These are phyloP conservation scores for Stomorhina lunata DNA, from an alignment of 2,888 invertebrate species.

Conservation along the genomic window DNA sequence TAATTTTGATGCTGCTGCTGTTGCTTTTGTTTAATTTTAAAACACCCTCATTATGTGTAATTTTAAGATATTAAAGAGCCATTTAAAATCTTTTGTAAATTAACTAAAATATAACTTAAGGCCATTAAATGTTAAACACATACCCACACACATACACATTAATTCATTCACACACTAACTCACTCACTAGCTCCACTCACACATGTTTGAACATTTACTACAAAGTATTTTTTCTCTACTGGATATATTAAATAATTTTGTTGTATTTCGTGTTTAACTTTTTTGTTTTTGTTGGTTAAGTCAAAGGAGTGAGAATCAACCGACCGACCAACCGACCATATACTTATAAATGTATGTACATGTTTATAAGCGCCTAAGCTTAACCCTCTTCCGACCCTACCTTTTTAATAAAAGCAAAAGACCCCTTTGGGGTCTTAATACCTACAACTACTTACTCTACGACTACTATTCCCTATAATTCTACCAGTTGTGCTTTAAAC, in stretches of 20 bases:
- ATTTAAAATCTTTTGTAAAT: conserved; percentile 61
- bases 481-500: conserved; percentile 19
- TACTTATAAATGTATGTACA: not conserved
- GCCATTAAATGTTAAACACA: conserved; percentile 28
- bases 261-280: conserved; percentile 22
- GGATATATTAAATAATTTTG: conserved; percentile 5
- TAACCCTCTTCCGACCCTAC: conserved; percentile 51
- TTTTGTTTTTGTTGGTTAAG: too few relatives aligned
- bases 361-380: conserved; percentile 8
- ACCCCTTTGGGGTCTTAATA: conserved; percentile 51
- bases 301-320: not conserved
- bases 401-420: conserved; percentile 46
- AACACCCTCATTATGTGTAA: conserved; percentile 63
- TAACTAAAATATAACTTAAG: conserved; percentile 63
- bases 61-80: conserved; percentile 62
- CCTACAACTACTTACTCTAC: not conserved
- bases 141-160: not conserved
- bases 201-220: conserved; percentile 5
- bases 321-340: too few relatives aligned
- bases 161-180: not conserved
- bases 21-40: conserved; percentile 50
- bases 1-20: too few relatives aligned
- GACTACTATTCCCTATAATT: not conserved
- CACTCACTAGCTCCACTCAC: not conserved
- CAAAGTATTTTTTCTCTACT: not conserved